A percentile compares a stretch with the other conserved stretches of the same genome.
Evolutionary conservation across 35 echinoderm and acorn worm genomes (phyloP).

Genomic region (Heliocidaris erythrogramma): DNA sequence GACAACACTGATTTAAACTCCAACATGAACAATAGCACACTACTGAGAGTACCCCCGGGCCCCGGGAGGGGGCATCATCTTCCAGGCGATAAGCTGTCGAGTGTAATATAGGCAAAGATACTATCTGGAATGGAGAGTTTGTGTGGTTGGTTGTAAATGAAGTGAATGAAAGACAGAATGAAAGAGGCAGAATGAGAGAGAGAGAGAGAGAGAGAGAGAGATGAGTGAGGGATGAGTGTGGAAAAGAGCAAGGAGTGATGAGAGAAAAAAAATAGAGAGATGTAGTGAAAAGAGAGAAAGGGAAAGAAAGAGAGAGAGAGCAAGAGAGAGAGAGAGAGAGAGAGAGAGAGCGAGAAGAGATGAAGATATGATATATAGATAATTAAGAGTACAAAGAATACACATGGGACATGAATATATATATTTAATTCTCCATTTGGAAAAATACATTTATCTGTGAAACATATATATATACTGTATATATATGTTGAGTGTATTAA

Average conservation of each 20-base stretch:
- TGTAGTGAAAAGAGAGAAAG: not conserved
- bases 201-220: slow-evolving; percentile 24
- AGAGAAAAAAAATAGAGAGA: not conserved
- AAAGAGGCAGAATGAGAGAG: not conserved
- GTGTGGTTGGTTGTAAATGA: not conserved
- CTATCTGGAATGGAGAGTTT: not conserved
- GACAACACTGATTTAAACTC: slow-evolving; percentile 69
- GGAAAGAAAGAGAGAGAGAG: no score
- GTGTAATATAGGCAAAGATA: not conserved
- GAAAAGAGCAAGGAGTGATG: not conserved
- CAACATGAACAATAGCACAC: slow-evolving; percentile 74
- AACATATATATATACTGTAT: no score
- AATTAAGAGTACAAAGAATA: not conserved
- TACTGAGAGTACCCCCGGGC: slow-evolving; percentile 60
- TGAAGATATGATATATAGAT: not conserved
- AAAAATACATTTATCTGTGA: no score
- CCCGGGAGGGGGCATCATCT: slow-evolving; percentile 39
- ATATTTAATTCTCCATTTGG: no score
- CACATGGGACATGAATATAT: not conserved
- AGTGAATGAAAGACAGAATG: not conserved
- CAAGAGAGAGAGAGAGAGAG: no score
- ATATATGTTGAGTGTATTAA: no score
- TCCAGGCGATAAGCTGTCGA: slow-evolving; percentile 9
- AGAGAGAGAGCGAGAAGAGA: no score
- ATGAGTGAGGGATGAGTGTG: not conserved